These are phyloP conservation scores for Sanderia malayensis DNA, from an alignment of 30 jellyfish, hydroid and myxozoan genomes.

Conservation along the genomic window DNA sequence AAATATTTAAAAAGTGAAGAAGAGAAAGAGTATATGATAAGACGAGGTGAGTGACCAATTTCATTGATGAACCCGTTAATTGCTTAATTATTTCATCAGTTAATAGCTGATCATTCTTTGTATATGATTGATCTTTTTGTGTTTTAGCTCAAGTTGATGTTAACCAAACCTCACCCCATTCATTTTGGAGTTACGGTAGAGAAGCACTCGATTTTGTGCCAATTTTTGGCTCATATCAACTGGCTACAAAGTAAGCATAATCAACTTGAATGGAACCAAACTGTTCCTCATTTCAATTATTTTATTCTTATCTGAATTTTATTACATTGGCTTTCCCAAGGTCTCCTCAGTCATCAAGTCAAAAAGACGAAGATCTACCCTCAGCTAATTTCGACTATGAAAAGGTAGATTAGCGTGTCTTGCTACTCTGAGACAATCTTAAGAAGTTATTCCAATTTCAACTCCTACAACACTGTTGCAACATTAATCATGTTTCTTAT, in stretches of 20 bases:
- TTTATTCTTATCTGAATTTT: background rate
- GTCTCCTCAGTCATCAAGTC: conserved; percentile 56
- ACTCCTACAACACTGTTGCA: no score
- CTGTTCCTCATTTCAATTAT: background rate
- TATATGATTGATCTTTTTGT: background rate
- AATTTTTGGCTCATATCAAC: conserved; percentile 82
- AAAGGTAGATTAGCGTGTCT: conserved; percentile 39
- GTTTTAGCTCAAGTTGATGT: conserved; percentile 62
- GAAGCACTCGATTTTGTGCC: conserved; percentile 86
- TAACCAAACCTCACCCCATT: conserved; percentile 41
- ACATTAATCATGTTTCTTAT: background rate
- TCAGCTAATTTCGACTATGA: conserved; percentile 45
- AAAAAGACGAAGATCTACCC: conserved; percentile 34
- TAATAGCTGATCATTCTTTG: no score
- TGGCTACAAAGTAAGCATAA: conserved; percentile 76
- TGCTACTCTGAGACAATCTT: no score
- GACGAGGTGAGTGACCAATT: conserved; percentile 71
- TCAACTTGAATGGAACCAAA: background rate
- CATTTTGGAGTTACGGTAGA: conserved; percentile 82
- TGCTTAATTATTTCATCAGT: no score
- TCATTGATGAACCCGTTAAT: no score
- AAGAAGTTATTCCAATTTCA: no score
- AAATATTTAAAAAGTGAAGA: conserved; percentile 74
- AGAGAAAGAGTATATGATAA: conserved; percentile 45
- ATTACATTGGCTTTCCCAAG: background rate